phyloP scores from a whole-genome alignment of 2,888 invertebrate genomes.

The Limnephilus marmoratus region DNA sequence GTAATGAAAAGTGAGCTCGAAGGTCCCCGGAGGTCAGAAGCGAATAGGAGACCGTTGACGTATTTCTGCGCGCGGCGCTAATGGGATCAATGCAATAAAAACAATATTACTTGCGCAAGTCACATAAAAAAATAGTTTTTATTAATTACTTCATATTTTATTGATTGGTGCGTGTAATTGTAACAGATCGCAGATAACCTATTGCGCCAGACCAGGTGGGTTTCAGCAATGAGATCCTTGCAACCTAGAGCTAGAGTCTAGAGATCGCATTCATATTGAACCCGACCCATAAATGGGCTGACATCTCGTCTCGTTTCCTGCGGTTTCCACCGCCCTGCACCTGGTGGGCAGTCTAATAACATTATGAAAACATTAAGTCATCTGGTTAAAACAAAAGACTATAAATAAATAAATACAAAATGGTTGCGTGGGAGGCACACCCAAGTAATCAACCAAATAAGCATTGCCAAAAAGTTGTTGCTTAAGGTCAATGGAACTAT shows the following conservation, averaged over 20 bases:
- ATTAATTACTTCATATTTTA: neutral
- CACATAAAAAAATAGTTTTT: neutral
- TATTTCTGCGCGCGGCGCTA: neutral
- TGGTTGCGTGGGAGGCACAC: constrained; percentile 10
- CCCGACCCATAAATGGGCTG: constrained; percentile 32
- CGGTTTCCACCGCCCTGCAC: neutral
- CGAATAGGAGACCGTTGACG: neutral
- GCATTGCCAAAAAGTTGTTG: constrained; percentile 5
- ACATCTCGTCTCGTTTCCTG: constrained; percentile 31
- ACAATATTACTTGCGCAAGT: neutral
- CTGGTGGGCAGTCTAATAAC: constrained; percentile 37
- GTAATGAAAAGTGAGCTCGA: neutral
- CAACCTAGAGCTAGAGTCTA: neutral
- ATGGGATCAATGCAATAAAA: neutral
- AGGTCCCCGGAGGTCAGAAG: neutral
- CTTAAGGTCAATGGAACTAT: constrained; percentile 25
- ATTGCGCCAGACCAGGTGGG: neutral
- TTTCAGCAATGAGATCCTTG: constrained; percentile 9
- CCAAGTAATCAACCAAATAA: constrained; percentile 7
- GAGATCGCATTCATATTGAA: constrained; percentile 18
- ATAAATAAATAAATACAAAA: constrained; percentile 13
- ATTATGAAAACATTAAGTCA: constrained; percentile 37
- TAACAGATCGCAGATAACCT: neutral
- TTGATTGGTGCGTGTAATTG: neutral
- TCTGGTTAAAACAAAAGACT: constrained; percentile 38